Conservation (phyloP, 2,113 vertebrate species). For the Gymnarchus niloticus region DNA sequence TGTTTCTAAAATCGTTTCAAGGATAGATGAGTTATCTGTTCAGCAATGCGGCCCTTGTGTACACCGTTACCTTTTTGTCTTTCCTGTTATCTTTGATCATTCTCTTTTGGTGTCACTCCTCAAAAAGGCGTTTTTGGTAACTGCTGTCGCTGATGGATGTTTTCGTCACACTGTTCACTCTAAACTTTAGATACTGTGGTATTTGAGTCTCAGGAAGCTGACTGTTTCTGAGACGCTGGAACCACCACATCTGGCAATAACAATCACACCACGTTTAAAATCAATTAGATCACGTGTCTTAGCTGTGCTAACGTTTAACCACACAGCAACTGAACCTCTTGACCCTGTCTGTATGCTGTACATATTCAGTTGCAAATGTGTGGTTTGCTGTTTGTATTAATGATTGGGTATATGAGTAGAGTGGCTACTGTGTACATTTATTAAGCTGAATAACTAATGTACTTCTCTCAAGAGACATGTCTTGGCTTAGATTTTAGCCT, state of each 20-base stretch:
- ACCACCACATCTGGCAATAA: neutral
- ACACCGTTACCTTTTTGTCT: too few species aligned
- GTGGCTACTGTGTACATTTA: neutral
- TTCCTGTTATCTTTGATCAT: too few species aligned
- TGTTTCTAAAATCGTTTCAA: neutral
- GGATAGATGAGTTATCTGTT: too few species aligned
- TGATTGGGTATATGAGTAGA: neutral
- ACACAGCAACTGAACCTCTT: neutral
- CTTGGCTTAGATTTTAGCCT: too few species aligned
- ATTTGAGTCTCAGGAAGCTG: neutral
- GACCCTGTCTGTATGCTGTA: neutral
- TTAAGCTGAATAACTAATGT: neutral
- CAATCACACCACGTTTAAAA: neutral
- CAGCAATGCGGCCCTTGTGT: neutral
- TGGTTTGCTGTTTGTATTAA: neutral
- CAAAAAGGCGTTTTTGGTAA: too few species aligned
- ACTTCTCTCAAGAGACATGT: neutral
- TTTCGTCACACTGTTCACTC: neutral
- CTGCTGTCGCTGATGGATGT: too few species aligned
- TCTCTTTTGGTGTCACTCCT: too few species aligned
- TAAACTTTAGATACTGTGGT: neutral
- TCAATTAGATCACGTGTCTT: neutral
- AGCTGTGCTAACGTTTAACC: neutral
- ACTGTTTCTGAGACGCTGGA: neutral
- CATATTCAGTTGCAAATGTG: neutral